Conservation (phyloP, 2,113 vertebrate genomes). For the Brachyhypopomus gauderio region DNA sequence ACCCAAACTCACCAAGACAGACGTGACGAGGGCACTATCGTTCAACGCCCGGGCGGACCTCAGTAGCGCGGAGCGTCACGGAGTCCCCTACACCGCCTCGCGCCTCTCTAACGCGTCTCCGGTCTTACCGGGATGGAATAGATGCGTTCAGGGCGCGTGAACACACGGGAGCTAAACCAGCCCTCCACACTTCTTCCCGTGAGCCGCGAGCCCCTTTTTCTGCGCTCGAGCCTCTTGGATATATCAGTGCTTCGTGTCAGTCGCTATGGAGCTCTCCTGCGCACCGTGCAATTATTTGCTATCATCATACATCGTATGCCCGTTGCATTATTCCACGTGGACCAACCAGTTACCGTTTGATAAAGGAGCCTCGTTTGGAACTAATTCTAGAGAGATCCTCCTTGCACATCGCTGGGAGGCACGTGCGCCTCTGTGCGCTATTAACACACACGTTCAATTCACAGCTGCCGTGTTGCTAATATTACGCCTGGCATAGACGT, state of each 20-base stretch:
- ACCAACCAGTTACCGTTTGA: background rate
- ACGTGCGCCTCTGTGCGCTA: background rate
- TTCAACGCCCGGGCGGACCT: background rate
- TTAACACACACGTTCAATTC: background rate
- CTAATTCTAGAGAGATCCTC: background rate
- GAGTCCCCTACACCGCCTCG: background rate
- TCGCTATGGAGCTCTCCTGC: no score
- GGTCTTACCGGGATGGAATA: background rate
- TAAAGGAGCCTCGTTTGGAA: background rate
- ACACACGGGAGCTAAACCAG: conserved; percentile 24
- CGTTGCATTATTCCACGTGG: conserved; percentile 18
- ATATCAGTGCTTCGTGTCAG: no score
- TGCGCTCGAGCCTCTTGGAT: background rate
- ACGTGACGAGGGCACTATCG: conserved; percentile 17
- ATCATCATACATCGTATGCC: no score
- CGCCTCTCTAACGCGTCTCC: conserved; percentile 1
- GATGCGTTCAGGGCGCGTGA: conserved; percentile 67
- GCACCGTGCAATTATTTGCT: no score
- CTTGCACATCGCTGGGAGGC: background rate
- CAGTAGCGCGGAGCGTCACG: background rate
- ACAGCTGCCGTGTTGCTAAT: no score
- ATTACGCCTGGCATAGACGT: no score
- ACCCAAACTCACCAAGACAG: conserved; percentile 31
- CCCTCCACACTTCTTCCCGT: background rate
- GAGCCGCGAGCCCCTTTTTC: background rate